Base-by-base conservation (phyloP, 2,113 vertebrate species). In the Bufo bufo region DNA sequence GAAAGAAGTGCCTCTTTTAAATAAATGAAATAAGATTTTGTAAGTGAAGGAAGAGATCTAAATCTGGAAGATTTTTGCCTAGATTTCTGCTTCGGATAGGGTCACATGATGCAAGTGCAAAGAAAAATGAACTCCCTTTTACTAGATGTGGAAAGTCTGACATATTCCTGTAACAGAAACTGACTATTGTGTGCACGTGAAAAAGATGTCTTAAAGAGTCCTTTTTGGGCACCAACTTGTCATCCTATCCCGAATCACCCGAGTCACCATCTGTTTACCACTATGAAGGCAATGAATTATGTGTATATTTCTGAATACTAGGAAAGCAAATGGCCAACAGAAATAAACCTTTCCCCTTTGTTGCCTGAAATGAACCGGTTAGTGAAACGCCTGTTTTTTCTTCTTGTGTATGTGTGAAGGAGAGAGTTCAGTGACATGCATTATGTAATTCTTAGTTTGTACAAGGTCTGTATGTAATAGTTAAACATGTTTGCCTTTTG, bases 401-500 rank as follows among this genome's bases (percentile, higher is more conserved):
- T 61, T 12, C 43, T 63, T 43, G 84, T 77, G 23, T 87, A 86
- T 86, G 59, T 86, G 85, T 86, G 77, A 86, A 86, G 59, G 77
- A 45, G 63, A 87, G 65, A 82, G 77, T 82, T 87, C 65, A 82
- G 23, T 72, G 86, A 82, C 86, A 47, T 72, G 63, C 65, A 59
- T 87, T 87, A 87, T 87, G 63, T 54, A 87, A 87, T 81, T 71
- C 65, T n/a, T 13, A 47, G 50, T 87, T 69, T 87, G 75, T 80
- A 87, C 85, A 80, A 69, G 77, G n/a, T 50, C 49, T 43, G 49
- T 47, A 59, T 81, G 85, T 87, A 87, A 80, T 87, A 71, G 61
- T 58, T 87, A 87, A 71, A 72, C 85, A 72, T 81, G 65, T 87
- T 87, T 87, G 86, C 86, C 47, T 82, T 86, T 78, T 71, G 52